Base-by-base conservation (phyloP, 2,888 invertebrate species). In the Hydrotaea diabolus region DNA sequence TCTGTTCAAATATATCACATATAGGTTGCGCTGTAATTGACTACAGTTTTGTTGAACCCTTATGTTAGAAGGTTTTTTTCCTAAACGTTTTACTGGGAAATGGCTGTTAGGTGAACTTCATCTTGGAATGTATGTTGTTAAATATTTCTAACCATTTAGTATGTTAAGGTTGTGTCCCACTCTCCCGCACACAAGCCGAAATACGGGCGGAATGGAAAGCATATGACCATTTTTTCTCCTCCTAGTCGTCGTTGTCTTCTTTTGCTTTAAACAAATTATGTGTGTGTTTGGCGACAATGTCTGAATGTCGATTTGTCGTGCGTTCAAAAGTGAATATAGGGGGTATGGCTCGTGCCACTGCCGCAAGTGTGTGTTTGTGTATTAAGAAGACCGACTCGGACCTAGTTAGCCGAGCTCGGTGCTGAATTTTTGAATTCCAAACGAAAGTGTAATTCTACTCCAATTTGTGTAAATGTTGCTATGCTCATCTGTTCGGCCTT, bases 371-470 rank as follows among this genome's bases (percentile, higher is more conserved):
- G 19, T 59, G n/a, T n/a, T n/a, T n/a, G n/a, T n/a, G n/a, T n/a
- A n/a, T n/a, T n/a, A n/a, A n/a, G 31, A 64, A 66, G 43, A 43
- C n/a, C n/a, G n/a, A n/a, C 39, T 2, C 55, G 72, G 62, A 19
- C 19, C 66, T 23, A 59, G 26, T 23, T 17, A 31, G 31, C 31
- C 31, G 31, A 43, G 66, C 36, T 66, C 59, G n/a, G n/a, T 39
- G n/a, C 11, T 57, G 72, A 23, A 4, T 55, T 8, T 57, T 55
- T 31, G 49, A 57, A n/a, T 19, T 62, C 59, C 55, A n/a, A 66
- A 81, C 53, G 49, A 66, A 77, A 73, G 76, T 31, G 31, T 81
- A 43, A 36, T 46, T 71, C 69, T 69, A 69, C 46, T 23, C 21
- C 69, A 46, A 17, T 43, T 66, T 64, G 64, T 17, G 2, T 64